Evolutionary conservation across 2,888 invertebrate genomes (phyloP).

Genomic region (Chromoteleia sp.): DNA sequence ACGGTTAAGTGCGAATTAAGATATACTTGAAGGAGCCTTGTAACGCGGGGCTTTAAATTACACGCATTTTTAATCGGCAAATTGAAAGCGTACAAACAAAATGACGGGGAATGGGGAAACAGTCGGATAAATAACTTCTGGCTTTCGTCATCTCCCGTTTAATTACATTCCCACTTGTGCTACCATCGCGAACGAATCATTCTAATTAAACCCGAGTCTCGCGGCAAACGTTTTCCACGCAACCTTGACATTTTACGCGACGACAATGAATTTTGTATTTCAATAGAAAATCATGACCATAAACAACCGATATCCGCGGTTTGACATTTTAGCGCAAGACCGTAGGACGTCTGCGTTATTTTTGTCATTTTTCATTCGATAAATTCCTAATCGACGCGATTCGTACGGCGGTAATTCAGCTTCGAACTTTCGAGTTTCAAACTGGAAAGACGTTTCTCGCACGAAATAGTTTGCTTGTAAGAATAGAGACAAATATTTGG

Average conservation of each 20-base stretch:
- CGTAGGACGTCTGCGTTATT: too few relatives aligned
- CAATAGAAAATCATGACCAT: constrained; percentile 6
- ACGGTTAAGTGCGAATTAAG: constrained; percentile 48
- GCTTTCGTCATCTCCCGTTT: constrained; percentile 68
- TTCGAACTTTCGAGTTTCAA: too few relatives aligned
- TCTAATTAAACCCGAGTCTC: constrained; percentile 63
- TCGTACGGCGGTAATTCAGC: too few relatives aligned
- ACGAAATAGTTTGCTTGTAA: too few relatives aligned
- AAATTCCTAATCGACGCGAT: too few relatives aligned
- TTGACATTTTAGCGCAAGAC: too few relatives aligned
- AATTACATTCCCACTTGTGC: constrained; percentile 65
- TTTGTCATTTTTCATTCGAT: too few relatives aligned
- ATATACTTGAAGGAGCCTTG: constrained; percentile 30
- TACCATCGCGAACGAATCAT: constrained; percentile 60
- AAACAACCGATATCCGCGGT: constrained; percentile 4
- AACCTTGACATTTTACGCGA: constrained; percentile 67
- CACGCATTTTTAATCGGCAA: constrained; percentile 56
- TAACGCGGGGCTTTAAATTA: constrained; percentile 42
- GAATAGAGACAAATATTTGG: too few relatives aligned
- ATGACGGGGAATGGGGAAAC: constrained; percentile 64
- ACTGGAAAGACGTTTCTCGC: too few relatives aligned
- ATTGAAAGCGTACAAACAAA: constrained; percentile 51
- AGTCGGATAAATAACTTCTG: constrained; percentile 64
- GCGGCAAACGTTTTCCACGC: constrained; percentile 37
- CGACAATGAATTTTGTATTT: constrained; percentile 63